Base-by-base conservation (phyloP, 1,140 invertebrate species). In the Camponotus floridanus region DNA sequence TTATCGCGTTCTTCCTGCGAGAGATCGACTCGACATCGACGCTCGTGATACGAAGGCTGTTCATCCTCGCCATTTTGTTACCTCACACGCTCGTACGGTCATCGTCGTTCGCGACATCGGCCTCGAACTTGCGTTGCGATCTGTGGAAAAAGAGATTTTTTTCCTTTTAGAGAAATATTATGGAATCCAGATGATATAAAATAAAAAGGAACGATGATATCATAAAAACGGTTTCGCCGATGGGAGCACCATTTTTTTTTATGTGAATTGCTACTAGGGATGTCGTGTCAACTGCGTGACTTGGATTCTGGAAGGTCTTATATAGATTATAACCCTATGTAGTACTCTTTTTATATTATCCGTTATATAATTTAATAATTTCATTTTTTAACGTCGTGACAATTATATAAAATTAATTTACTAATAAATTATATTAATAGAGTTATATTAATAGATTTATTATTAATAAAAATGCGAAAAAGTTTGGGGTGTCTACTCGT, bases 11-110 rank as follows among this genome's bases (percentile, higher is more conserved):
- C 55, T 79, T 83, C 45, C 76, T 62, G 76, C 74, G 68, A 85
- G 73, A 74, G 76, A 90, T 79, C 88, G 87, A 76, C 85, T 89
- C 57, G 85, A 79, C 42, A 68, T 73, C 83, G 68, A 61, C 79
- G 76, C 45, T 74, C 70, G 59, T 9, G 64, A 57, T 51, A 45
- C 55, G 13, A 42, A 18, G 64, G 71, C 42, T 74, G 84, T 85
- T 83, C 79, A 74, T 74, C 68, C 79, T 83, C 51, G 88, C 79
- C 88, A 90, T 90, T 68, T 89, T 51, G 71, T 62, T 86, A 87
- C 85, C 73, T 90, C 81, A 90, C 81, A 78, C 86, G 51, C 39
- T 64, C 59, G 62, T 86, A 61, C 39, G 62, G 31, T 86, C 89
- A 88, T 88, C 87, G 61, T 90, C 79, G 55, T 39, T 88, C 88